Evolutionary conservation across 1,140 invertebrate genomes (phyloP).

Genomic region (Papilio glaucus): DNA sequence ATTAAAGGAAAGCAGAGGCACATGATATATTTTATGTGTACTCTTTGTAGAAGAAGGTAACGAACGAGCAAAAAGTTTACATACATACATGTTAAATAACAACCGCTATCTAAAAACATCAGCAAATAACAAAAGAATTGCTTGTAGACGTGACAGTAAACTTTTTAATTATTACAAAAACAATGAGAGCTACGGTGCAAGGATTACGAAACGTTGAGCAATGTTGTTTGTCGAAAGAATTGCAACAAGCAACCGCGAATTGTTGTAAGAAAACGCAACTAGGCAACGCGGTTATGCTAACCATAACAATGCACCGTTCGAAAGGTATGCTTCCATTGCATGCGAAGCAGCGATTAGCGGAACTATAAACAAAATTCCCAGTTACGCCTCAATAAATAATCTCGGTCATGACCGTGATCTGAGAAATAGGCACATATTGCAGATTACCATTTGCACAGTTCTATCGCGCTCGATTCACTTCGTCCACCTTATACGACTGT

Average conservation of each 20-base stretch:
- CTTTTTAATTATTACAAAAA: conserved; percentile 9
- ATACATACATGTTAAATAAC: not conserved
- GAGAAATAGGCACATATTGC: no score
- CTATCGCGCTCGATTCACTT: no score
- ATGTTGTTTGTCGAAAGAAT: conserved; percentile 38
- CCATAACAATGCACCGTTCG: conserved; percentile 53
- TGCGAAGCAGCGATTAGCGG: not conserved
- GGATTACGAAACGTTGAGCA: conserved; percentile 40
- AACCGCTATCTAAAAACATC: not conserved
- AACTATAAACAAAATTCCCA: not conserved
- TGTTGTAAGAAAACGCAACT: conserved; percentile 55
- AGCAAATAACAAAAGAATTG: not conserved
- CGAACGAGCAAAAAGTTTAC: not conserved
- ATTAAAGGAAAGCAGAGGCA: no score
- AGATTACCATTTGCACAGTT: no score
- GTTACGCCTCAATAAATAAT: no score
- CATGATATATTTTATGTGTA: no score
- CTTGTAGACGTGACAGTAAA: not conserved
- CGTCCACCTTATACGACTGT: no score
- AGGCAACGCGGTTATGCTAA: conserved; percentile 59
- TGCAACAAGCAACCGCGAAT: conserved; percentile 50
- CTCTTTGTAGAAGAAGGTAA: no score
- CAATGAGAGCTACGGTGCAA: conserved; percentile 32
- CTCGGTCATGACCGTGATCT: no score
- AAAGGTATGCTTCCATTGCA: not conserved